Conservation (phyloP, 2,888 invertebrate genomes). For the Sipunculus nudus region DNA sequence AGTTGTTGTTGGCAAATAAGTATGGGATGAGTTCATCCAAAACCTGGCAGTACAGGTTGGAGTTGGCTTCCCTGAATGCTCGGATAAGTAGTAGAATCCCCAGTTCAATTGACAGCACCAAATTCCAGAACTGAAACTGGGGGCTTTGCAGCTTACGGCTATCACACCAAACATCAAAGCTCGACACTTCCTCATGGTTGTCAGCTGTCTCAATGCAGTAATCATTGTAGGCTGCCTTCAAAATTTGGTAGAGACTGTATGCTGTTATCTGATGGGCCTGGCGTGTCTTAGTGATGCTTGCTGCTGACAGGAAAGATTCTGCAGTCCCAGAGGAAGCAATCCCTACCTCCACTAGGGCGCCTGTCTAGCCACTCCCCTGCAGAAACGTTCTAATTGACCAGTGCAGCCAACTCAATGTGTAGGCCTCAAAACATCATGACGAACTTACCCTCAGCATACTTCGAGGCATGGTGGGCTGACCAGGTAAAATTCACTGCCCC, state of each 20-base stretch:
- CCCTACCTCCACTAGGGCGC: conserved; percentile 32
- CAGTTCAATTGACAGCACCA: conserved; percentile 19
- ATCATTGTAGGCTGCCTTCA: conserved; percentile 27
- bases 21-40: conserved; percentile 32
- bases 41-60: conserved; percentile 25
- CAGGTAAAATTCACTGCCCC: conserved; percentile 9
- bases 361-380: conserved; percentile 43
- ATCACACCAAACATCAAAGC: conserved; percentile 20
- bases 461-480: conserved; percentile 24
- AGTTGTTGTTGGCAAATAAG: conserved; percentile 40
- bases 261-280: conserved; percentile 37
- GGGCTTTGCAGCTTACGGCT: neutral
- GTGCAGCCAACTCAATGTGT: conserved; percentile 50
- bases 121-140: conserved; percentile 31
- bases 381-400: conserved; percentile 43
- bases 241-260: conserved; percentile 28
- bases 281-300: conserved; percentile 37
- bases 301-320: conserved; percentile 40
- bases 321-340: conserved; percentile 43
- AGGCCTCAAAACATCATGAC: conserved; percentile 52
- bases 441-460: conserved; percentile 45
- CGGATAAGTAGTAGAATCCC: conserved; percentile 21
- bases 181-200: neutral
- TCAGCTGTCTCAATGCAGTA: neutral
- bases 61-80: conserved; percentile 27